Evolutionary conservation across 2,888 invertebrate species (phyloP), one percentile per base, ranked within the genome.

Genomic region (Nymphalis urticae): DNA sequence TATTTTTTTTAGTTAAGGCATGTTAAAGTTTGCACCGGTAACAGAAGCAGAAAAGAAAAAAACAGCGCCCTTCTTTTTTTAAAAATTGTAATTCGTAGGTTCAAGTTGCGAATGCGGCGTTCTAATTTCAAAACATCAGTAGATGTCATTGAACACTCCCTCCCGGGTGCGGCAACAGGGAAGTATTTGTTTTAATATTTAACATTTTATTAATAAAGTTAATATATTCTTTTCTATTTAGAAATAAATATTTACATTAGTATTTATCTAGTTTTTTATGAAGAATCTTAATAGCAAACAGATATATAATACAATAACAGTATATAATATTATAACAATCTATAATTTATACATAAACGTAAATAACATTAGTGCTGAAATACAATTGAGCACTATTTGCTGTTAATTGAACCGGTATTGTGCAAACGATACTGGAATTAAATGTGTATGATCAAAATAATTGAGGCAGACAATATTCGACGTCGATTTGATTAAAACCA

Each of bases 51-150:
- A 86, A 85, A 84, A 80, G 78, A 82, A 87, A 87, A 88, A 89
- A 88, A 84, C 77, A 77, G 81, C 82, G 81, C 88, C 90, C 88
- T 86, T 84, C 84, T 85, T 90, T 91, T 75, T 88, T 90, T 88
- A 85, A 72, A 86, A 89, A 85, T 86, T 88, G 88, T 92, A 92
- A 92, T 92, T 92, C 86, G 90, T 92, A 91, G 92, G 88, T 92
- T 92, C 92, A 75, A 86, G 85, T 92, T 92, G 89, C 92, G 86
- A 91, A 87, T 88, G 89, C 88, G 89, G 89, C 88, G 85, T 90
- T 91, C 90, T 87, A 88, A 91, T 92, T 92, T 92, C 92, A 92
- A 92, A 92, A 92, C 92, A 88, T 87, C 87, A 89, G 86, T 87
- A 90, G 89, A 91, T 91, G 92, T 92, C 91, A 92, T 88, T 86